A percentile compares a stretch with the other conserved stretches of the same genome.
Evolutionary conservation across 2,797 vertebrate genomes (phyloP).

Genomic region (Apogon hyalosoma): DNA sequence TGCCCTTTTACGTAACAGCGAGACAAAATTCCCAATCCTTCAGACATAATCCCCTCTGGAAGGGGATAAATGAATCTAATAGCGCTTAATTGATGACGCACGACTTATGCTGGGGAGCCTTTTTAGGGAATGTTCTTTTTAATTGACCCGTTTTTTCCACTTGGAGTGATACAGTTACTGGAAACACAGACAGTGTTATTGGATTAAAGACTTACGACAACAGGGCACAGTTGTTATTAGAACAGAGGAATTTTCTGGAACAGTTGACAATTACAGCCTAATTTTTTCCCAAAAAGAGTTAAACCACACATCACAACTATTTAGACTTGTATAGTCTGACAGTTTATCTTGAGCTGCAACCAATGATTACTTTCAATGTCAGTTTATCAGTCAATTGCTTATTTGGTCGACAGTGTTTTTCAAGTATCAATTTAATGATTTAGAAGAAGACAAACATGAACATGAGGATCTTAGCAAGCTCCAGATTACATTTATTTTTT

Average conservation of each 20-base stretch:
- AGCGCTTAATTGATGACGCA: conserved; percentile 61
- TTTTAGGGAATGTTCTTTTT: conserved; percentile 12
- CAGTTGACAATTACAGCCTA: neutral
- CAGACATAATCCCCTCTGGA: conserved; percentile 53
- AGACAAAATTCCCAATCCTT: conserved; percentile 36
- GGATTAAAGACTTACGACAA: neutral
- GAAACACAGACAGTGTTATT: neutral
- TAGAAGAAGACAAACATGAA: too few relatives aligned
- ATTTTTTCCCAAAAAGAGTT: too few relatives aligned
- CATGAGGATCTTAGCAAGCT: too few relatives aligned
- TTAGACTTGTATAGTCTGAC: too few relatives aligned
- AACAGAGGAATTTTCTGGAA: neutral
- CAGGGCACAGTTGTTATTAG: neutral
- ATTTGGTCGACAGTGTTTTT: too few relatives aligned
- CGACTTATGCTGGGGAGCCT: neutral
- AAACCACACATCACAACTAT: too few relatives aligned
- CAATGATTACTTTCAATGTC: too few relatives aligned
- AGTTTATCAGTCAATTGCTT: too few relatives aligned
- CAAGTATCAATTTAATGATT: too few relatives aligned
- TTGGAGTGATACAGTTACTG: neutral
- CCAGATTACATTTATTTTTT: too few relatives aligned
- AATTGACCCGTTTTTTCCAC: conserved; percentile 1
- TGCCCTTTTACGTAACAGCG: conserved; percentile 57
- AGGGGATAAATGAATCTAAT: conserved; percentile 24
- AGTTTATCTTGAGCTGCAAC: too few relatives aligned